phyloP scores from a whole-genome alignment of 2,888 invertebrate genomes.

The Archips crataeganus region DNA sequence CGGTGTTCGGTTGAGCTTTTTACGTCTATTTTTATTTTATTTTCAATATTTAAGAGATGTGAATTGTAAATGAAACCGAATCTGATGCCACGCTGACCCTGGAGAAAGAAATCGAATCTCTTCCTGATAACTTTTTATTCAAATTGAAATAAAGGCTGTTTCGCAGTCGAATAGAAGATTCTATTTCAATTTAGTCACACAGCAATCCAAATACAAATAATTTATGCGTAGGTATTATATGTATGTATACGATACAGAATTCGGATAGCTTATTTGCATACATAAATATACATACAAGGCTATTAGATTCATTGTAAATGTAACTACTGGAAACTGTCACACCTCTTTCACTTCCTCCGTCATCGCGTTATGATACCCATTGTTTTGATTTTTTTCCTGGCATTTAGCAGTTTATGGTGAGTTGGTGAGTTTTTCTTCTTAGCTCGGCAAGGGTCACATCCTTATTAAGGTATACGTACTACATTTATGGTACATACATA shows the following conservation, averaged over 20 bases:
- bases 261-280: background rate
- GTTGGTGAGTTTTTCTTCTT: too few relatives aligned
- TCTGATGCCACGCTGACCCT: slow-evolving; percentile 1
- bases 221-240: background rate
- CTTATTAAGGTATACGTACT: slow-evolving; percentile 9
- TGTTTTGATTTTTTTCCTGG: background rate
- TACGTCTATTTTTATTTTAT: background rate
- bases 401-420: background rate
- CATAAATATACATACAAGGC: background rate
- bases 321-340: background rate
- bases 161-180: slow-evolving; percentile 3
- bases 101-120: slow-evolving; percentile 1
- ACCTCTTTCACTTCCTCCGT: background rate
- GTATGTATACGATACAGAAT: background rate
- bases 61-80: background rate
- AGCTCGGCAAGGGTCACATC: background rate
- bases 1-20: too few relatives aligned
- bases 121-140: slow-evolving; percentile 16
- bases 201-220: background rate
- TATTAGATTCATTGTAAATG: background rate
- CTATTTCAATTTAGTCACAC: background rate
- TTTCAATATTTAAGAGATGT: background rate
- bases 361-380: background rate
- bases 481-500: slow-evolving; percentile 18
- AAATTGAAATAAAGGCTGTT: slow-evolving; percentile 1